Evolutionary conservation across 2,888 invertebrate species (phyloP).

Genomic region (Conops quadrifasciatus): DNA sequence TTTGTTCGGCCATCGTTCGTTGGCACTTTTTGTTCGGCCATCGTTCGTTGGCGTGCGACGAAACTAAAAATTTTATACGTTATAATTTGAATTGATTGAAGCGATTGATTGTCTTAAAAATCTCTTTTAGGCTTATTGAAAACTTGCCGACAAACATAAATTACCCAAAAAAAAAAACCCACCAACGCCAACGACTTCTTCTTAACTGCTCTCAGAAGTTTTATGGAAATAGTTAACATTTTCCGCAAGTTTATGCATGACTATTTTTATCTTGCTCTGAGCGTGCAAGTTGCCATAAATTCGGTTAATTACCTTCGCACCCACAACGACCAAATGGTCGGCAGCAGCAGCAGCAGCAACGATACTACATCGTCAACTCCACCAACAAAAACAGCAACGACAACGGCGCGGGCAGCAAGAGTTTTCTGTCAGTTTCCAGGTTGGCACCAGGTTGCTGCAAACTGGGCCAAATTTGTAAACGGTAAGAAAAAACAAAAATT

Average conservation of each 20-base stretch:
- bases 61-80: too few relatives aligned
- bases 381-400: too few relatives aligned
- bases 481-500: not conserved
- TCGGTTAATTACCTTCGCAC: conserved; percentile 24
- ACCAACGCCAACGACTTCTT: conserved; percentile 22
- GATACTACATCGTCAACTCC: too few relatives aligned
- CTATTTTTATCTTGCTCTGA: conserved; percentile 6
- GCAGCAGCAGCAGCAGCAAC: not conserved
- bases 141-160: too few relatives aligned
- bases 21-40: too few relatives aligned
- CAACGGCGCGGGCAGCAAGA: too few relatives aligned
- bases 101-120: too few relatives aligned
- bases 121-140: too few relatives aligned
- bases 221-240: not conserved
- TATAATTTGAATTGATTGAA: too few relatives aligned
- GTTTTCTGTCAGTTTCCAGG: not conserved
- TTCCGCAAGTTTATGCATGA: not conserved
- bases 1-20: too few relatives aligned
- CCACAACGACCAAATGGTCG: conserved; percentile 7
- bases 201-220: not conserved
- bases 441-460: not conserved
- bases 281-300: conserved; percentile 26
- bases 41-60: too few relatives aligned
- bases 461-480: not conserved
- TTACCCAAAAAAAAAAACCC: conserved; percentile 7